Conservation (phyloP, 2,113 vertebrate species). For the Pipra filicauda region DNA sequence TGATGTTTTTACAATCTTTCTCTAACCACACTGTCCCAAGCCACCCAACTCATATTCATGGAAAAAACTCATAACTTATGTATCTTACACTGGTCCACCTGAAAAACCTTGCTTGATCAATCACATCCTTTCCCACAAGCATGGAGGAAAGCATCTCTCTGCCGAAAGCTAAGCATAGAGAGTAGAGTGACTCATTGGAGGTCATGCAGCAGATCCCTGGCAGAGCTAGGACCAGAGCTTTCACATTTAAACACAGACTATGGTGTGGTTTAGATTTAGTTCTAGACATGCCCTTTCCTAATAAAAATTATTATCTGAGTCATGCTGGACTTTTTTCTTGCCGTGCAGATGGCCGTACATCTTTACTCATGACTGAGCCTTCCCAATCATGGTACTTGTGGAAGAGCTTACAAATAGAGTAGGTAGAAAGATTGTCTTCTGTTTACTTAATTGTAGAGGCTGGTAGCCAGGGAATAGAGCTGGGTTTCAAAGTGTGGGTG, state of each 20-base stretch:
- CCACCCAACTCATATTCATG: background rate
- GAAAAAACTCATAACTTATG: background rate
- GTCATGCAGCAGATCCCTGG: background rate
- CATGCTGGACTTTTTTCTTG: background rate
- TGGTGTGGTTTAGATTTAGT: slow-evolving; percentile 15
- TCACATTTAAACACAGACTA: background rate
- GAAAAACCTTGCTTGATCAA: background rate
- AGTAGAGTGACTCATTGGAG: background rate
- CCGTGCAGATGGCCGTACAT: background rate
- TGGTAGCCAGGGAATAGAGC: background rate
- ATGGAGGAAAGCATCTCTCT: background rate
- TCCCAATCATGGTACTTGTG: background rate
- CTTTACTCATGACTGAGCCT: background rate
- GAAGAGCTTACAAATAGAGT: background rate
- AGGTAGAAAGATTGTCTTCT: background rate
- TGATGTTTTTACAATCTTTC: background rate
- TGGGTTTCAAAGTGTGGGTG: background rate
- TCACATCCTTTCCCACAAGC: background rate
- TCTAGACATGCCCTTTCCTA: background rate
- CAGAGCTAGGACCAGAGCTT: background rate
- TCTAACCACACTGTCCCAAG: background rate
- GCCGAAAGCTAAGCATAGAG: background rate
- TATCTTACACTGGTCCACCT: background rate
- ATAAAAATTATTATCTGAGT: slow-evolving; percentile 6
- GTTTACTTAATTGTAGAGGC: background rate